A percentile compares a stretch with the other conserved stretches of the same genome.
phyloP scores from a whole-genome alignment of 2,888 invertebrate species.

The Hypomecis punctinalis region DNA sequence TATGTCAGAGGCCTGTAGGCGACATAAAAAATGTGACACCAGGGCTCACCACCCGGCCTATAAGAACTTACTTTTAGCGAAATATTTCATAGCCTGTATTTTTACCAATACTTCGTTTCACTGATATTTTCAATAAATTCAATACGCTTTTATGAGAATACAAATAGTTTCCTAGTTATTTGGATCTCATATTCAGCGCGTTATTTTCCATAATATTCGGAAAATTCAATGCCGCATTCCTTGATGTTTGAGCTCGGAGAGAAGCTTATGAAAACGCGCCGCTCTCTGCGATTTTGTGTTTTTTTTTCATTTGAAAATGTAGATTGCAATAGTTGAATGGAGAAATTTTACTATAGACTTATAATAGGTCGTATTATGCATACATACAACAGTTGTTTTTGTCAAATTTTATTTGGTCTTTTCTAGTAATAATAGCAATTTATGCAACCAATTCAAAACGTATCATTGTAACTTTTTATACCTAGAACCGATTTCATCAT shows the following conservation, averaged over 20 bases:
- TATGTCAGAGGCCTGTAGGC: too few species aligned
- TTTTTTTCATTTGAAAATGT: conserved; percentile 13
- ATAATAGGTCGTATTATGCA: not conserved
- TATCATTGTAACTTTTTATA: too few species aligned
- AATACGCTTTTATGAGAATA: not conserved
- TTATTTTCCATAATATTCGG: conserved; percentile 19
- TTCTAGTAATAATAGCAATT: too few species aligned
- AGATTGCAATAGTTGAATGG: not conserved
- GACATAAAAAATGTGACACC: too few species aligned
- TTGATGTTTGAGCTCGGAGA: not conserved
- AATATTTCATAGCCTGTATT: too few species aligned
- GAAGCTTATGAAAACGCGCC: conserved; percentile 11
- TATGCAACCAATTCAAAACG: too few species aligned
- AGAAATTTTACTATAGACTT: not conserved
- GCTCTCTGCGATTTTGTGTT: conserved; percentile 17
- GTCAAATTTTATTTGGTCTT: too few species aligned
- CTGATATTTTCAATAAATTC: not conserved
- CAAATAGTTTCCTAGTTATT: conserved; percentile 8
- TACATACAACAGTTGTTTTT: too few species aligned
- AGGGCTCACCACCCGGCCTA: too few species aligned
- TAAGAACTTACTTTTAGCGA: too few species aligned
- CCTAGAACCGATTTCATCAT: too few species aligned
- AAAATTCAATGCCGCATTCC: conserved; percentile 18
- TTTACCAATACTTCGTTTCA: too few species aligned
- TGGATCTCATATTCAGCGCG: conserved; percentile 4